Evolutionary conservation across 2,797 vertebrate species (phyloP), one percentile per base, ranked within the genome.

Genomic region (Serranus cabrilla): DNA sequence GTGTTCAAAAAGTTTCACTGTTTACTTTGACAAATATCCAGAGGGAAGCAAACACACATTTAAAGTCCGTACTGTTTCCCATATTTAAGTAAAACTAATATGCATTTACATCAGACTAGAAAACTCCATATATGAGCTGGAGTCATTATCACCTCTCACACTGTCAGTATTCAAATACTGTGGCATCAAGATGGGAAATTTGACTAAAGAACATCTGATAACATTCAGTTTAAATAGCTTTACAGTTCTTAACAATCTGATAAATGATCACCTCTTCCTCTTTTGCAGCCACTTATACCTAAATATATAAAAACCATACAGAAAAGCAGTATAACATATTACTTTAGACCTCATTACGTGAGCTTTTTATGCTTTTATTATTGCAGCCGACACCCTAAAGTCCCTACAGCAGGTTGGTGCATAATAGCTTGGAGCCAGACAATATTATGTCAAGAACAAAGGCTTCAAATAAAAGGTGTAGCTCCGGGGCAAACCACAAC

Each of bases 141-240:
- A 64, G 60, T 61, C 40, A 65, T 14, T 60, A 27, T 71, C 27
- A 37, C 46, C 27, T 45, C 54, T 57, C 4, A 57, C 7, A 20
- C 59, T 45, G 52, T 80, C 67, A 27, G 7, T 83, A 90, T 88
- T 90, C 81, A 90, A 91, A 91, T 86, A 17, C 21, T 58, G 37
- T 40, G 17, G 55, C 25, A 63, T 54, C 66, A 52, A 40, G 62
- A 47, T 54, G 71, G 10, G 60, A 27, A 49, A 90, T 93, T 93
- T 90, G 87, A 86, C 74, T 90, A 9, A 16, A 57, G 71, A 21
- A 18, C 62, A 75, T 78, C 77, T 75, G 88, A 92, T 91, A 78
- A 78, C 72, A 25, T 34, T 6, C 21, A 11, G 10, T 54, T 50
- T 58, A 52, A 82, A 69, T 45, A 11, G 37, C 60, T 76, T 73